These are phyloP conservation scores for Periplaneta americana DNA, from an alignment of 1,140 invertebrate genomes.

Conservation along the genomic window DNA sequence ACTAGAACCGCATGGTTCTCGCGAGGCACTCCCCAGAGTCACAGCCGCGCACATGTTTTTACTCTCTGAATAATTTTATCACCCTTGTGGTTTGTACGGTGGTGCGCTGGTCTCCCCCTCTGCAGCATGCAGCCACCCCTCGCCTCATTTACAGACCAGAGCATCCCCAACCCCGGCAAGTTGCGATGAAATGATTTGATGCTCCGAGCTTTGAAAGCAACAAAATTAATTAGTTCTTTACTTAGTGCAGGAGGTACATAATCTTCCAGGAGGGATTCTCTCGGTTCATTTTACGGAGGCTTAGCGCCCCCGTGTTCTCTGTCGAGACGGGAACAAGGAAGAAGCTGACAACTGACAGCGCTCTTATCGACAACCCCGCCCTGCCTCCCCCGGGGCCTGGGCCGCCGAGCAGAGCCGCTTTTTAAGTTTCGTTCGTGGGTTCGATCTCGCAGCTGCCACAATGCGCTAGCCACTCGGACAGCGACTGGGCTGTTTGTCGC, in stretches of 20 bases:
- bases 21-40: no score
- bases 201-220: not conserved
- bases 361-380: no score
- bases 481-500: no score
- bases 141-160: not conserved
- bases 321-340: not conserved
- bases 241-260: not conserved
- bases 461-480: no score
- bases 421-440: no score
- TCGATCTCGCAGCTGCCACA: no score
- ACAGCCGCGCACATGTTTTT: not conserved
- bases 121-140: not conserved
- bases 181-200: slow-evolving; percentile 3
- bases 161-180: not conserved
- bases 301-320: not conserved
- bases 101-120: not conserved
- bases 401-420: no score
- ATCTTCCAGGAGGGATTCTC: not conserved
- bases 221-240: slow-evolving; percentile 10
- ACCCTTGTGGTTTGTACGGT: not conserved
- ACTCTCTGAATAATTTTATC: not conserved
- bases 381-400: no score
- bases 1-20: no score
- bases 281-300: not conserved
- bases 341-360: no score